phyloP scores from a whole-genome alignment of 2,888 invertebrate species.

The Leptura quadrifasciata region DNA sequence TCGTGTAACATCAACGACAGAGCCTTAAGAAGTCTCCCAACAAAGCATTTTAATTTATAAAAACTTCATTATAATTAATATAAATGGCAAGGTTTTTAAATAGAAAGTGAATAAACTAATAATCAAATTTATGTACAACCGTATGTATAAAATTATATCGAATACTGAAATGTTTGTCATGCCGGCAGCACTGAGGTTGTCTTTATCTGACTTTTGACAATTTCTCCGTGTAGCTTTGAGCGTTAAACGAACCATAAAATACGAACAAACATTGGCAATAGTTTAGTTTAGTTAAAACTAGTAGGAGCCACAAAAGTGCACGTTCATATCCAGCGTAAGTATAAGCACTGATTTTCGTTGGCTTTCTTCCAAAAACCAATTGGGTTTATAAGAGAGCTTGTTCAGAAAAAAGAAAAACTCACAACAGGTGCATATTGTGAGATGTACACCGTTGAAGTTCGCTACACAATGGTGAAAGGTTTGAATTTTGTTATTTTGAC shows the following conservation, averaged over 20 bases:
- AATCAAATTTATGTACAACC: too few species aligned
- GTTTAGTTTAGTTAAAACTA: constrained; percentile 36
- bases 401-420: constrained; percentile 28
- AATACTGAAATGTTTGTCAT: background rate
- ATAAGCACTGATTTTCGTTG: constrained; percentile 44
- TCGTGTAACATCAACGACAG: too few species aligned
- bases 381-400: constrained; percentile 34
- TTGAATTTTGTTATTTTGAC: background rate
- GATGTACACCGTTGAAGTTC: constrained; percentile 8
- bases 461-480: background rate
- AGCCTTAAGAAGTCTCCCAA: too few species aligned
- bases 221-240: constrained; percentile 21
- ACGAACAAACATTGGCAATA: constrained; percentile 40
- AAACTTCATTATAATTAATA: too few species aligned
- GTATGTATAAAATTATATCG: background rate
- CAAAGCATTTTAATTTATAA: too few species aligned
- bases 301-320: constrained; percentile 37
- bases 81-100: too few species aligned
- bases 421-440: constrained; percentile 40
- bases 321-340: constrained; percentile 40
- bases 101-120: too few species aligned
- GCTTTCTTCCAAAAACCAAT: constrained; percentile 42
- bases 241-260: constrained; percentile 35
- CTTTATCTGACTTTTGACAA: constrained; percentile 24
- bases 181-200: background rate